Base-by-base conservation (phyloP, 2,888 invertebrate species). In the Drosophila koepferae region DNA sequence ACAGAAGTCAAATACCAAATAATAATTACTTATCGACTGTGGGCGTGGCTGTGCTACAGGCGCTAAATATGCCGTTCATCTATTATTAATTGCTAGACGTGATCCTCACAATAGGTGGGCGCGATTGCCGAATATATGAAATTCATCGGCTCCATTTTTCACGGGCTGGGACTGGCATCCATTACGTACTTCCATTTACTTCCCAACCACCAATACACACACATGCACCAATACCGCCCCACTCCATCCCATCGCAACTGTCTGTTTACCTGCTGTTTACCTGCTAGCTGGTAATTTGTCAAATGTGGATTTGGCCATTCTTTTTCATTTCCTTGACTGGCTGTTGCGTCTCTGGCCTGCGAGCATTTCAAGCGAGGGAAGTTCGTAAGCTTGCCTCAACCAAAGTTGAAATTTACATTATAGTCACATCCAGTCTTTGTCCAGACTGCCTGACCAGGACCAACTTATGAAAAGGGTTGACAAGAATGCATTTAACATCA, bases 281-380 rank as follows among this genome's bases (percentile, higher is more conserved):
- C 83, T 88, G 85, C 62, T 63, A 56, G 73, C 68, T 75, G 81
- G 86, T 86, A 86, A 86, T 86, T 90, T 86, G 86, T 86, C 86
- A 86, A 90, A 88, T 88, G 80, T 59, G 89, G 68, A 82, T 82
- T 87, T 86, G 69, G 72, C 65, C 63, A 66, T 77, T 63, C 31
- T 44, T 80, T 67, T 65, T 56, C 72, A 56, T 83, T 68, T 63
- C 36, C 63, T 70, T 40, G 40, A 41, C 58, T 67, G 72, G 61
- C 72, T 80, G 82, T 77, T 86, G 86, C 88, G 85, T 65, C 65
- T 70, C 60, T 46, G 66, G 36, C 61, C 40, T 9, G 44, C 41
- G 41, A 40, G 20, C 41, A 46, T 44, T 46, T 41, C 61, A 62
- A 10, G 14, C 77, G 88, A 72, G 85, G 82, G 85, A 4, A 16